phyloP scores from a whole-genome alignment of 1,140 invertebrate genomes.

The Aphis craccivora region DNA sequence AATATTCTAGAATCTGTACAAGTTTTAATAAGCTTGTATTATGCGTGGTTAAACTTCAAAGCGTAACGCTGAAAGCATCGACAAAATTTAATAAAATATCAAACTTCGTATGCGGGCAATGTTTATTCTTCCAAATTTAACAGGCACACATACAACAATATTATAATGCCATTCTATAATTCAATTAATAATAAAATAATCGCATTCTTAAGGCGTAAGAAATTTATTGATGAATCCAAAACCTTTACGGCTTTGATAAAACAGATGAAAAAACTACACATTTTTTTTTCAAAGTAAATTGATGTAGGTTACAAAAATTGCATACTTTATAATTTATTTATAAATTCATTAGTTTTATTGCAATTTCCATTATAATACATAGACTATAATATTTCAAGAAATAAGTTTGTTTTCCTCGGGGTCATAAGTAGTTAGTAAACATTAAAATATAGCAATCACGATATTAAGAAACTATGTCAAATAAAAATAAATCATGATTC shows the following conservation, averaged over 20 bases:
- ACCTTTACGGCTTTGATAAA: background rate
- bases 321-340: background rate
- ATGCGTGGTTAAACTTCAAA: conserved; percentile 21
- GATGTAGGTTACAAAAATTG: background rate
- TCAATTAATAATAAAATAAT: background rate
- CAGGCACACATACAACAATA: background rate
- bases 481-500: background rate
- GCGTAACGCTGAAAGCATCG: background rate
- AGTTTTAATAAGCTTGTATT: conserved; percentile 2
- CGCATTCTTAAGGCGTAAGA: background rate
- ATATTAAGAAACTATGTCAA: background rate
- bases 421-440: background rate
- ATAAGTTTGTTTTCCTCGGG: background rate
- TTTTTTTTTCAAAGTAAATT: background rate
- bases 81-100: conserved; percentile 27
- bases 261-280: no score
- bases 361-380: background rate
- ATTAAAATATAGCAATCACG: background rate
- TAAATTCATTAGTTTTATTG: conserved; percentile 1
- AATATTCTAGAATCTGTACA: background rate
- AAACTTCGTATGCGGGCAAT: background rate
- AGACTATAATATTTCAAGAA: background rate
- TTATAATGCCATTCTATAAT: background rate
- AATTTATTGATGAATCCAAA: background rate
- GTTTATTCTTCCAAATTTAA: background rate